A percentile compares a stretch with the other conserved stretches of the same genome.
These are phyloP conservation scores for Astropecten irregularis DNA, from an alignment of 53 echinoderm and acorn worm genomes.

Conservation along the genomic window DNA sequence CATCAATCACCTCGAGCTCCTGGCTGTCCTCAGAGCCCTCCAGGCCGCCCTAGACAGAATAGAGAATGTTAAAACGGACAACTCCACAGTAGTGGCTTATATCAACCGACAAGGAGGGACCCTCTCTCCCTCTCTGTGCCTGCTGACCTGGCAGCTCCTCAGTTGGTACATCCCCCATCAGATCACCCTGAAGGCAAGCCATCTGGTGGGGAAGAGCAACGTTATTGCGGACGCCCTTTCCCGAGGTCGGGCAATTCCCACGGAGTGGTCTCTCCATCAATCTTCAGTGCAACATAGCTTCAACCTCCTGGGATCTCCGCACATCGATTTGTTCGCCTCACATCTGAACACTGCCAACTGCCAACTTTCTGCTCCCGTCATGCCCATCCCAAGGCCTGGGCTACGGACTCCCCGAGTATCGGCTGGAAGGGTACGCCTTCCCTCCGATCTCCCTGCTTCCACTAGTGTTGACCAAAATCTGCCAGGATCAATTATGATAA, in stretches of 20 bases:
- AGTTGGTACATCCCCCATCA: background rate
- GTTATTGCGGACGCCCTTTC: too few species aligned
- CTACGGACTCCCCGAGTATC: background rate
- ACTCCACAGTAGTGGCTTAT: too few species aligned
- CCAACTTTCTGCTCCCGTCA: conserved; percentile 9
- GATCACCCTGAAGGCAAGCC: too few species aligned
- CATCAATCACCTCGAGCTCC: conserved; percentile 19
- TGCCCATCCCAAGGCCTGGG: background rate
- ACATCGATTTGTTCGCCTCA: conserved; percentile 2
- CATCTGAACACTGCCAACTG: background rate
- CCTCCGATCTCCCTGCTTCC: too few species aligned
- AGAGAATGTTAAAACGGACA: conserved; percentile 14
- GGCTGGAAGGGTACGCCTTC: background rate
- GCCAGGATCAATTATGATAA: background rate
- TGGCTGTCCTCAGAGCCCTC: background rate
- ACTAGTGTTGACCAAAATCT: background rate
- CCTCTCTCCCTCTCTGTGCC: too few species aligned
- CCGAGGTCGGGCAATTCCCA: too few species aligned
- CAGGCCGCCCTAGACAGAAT: too few species aligned
- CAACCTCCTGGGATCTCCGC: too few species aligned
- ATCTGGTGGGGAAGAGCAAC: too few species aligned
- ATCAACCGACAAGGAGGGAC: too few species aligned
- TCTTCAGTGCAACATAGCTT: background rate
- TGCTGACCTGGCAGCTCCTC: background rate
- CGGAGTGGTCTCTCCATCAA: too few species aligned